Base-by-base conservation (phyloP, 2,797 vertebrate species). In the Lutra lutra region DNA sequence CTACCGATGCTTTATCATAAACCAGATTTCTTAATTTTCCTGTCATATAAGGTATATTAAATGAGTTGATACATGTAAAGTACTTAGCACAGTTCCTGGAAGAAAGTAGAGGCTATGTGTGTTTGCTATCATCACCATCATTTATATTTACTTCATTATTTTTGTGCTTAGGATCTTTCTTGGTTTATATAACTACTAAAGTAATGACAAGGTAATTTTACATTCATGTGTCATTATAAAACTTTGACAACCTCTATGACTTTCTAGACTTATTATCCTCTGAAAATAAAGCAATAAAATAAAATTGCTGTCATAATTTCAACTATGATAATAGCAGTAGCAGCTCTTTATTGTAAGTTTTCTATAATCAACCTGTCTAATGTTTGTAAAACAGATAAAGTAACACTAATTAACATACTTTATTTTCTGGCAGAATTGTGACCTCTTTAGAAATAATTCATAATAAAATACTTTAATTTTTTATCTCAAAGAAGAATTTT, bases 381-480 rank as follows among this genome's bases (percentile, higher is more conserved):
- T 46, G 3, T 82, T 73, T 66, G 62, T 35, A 70, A 95, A 92
- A 3, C 66, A 92, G 60, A 51, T 27, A 83, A 91, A 93, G 2
- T 89, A 77, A 94, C 20, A 90, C 17, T 29, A 68, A 73, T 85
- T 4, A 82, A 38, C 35, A 78, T 88, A 17, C 86, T 38, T 82
- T 86, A 73, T 94, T 68, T 51, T 95, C 90, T 96, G 66, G 60
- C 46, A 92, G 48, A 94, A 35, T 21, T 27, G 48, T 75, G 97
- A 79, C 86, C 96, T 92, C 82, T 54, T 96, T 93, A 82, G 56
- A 60, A 94, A 84, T 13, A 10, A n/a, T 51, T 43, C n/a, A 9
- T 8, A 78, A 5, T 25, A 43, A 8, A 7, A 48, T 3, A 0
- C 0, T 8, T 29, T 25, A 8, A 5, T 7, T 0, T 1, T 83